A percentile compares a stretch with the other conserved stretches of the same genome.
Conservation (phyloP, 2,113 vertebrate genomes). For the Mobula hypostoma region DNA sequence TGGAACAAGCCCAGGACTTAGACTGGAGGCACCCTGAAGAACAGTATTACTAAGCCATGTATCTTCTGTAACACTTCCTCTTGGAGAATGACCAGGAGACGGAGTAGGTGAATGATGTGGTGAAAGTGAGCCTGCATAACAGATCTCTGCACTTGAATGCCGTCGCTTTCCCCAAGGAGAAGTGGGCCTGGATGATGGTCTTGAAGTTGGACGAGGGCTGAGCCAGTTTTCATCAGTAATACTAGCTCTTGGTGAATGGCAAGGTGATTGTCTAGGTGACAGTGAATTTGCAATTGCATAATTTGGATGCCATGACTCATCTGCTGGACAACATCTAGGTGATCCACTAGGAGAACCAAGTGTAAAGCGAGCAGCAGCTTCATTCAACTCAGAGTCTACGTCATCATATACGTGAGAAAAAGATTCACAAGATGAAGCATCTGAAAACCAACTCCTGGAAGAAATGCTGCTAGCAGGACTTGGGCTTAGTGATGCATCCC, state of each 20-base stretch:
- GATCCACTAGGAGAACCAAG: conserved; percentile 85
- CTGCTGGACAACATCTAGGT: conserved; percentile 71
- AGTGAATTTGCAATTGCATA: conserved; percentile 73
- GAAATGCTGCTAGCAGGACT: conserved; percentile 96
- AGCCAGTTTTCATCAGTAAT: conserved; percentile 97
- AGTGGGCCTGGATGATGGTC: conserved; percentile 87
- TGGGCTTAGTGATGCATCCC: conserved; percentile 88
- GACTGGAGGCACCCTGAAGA: conserved; percentile 54
- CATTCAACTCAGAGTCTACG: conserved; percentile 91
- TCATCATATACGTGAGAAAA: conserved; percentile 94
- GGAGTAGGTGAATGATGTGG: conserved; percentile 90
- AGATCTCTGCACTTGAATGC: conserved; percentile 94
- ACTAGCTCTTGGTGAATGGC: conserved; percentile 92
- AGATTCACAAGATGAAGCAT: conserved; percentile 94
- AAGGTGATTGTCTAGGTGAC: conserved; percentile 86
- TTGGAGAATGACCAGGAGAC: conserved; percentile 87
- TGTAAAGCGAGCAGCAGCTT: conserved; percentile 87
- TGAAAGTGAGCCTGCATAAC: conserved; percentile 78
- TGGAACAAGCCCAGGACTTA: conserved; percentile 65
- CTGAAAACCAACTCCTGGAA: conserved; percentile 93
- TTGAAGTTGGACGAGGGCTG: conserved; percentile 82
- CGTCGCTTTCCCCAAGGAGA: conserved; percentile 93
- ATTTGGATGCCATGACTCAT: conserved; percentile 76
- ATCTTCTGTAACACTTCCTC: conserved; percentile 91
- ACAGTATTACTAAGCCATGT: conserved; percentile 78